Evolutionary conservation across 92 coral and sea anemone species (phyloP), one percentile per base, ranked within the genome.

Genomic region (Scolanthus callimorphus): DNA sequence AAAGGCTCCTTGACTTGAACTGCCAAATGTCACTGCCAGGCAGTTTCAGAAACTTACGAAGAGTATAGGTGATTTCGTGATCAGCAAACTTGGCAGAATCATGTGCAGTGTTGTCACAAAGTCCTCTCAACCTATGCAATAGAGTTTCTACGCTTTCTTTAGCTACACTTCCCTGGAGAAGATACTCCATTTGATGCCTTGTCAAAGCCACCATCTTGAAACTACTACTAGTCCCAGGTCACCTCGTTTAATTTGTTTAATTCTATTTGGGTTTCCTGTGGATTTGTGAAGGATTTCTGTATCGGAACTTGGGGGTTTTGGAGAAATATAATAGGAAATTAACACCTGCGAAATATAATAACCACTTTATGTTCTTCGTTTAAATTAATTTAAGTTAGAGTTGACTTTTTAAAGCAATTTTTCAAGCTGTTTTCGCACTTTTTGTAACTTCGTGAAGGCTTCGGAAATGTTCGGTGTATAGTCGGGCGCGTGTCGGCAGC

Each of bases 131-230:
- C 47, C 97, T 67, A 31, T 90, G 83, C 20, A 89, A 60, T 28
- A 91, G 77, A 28, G 89, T 84, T 24, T 65, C 54, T n/a, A 91
- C 83, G 21, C 85, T 76, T 19, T 50, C 81, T 46, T 88, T 85
- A 28, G 77, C 90, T 1, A 90, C 71, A 57, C 89, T 83, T 38
- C 96, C 97, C 59, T 91, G 97, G 52, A 91, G 49, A 65, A 91
- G 77, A 44, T 91, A 91, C 61, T 91, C 97, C 58, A 91, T 73
- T 51, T 88, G 96, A 64, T 82, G 86, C 56, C 85, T 85, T 10
- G 29, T 50, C 13, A 49, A 6, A 21, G 74, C 85, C 85, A 85
- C 85, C 95, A 86, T 86, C 53, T 86, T 76, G 64, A 27, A 34
- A 34, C 15, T 34, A 15, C 9, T 34, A 23, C 27, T 58, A 58